Percentiles rank a stretch among this genome's conserved stretches.
Conservation (phyloP, 2,113 vertebrate species). For the Dunckerocampus dactyliophorus region DNA sequence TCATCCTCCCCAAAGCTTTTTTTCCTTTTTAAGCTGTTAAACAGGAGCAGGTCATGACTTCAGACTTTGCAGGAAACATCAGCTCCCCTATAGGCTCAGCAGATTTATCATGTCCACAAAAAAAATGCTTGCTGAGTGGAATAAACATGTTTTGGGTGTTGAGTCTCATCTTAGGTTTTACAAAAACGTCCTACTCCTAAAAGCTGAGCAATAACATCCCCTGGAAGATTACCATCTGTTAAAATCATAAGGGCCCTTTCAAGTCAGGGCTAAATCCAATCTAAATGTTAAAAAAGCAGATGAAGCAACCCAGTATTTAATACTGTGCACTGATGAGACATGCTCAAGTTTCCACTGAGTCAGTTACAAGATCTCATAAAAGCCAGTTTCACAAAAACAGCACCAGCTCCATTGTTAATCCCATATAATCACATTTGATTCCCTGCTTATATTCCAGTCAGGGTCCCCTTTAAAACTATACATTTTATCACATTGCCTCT, state of each 20-base stretch:
- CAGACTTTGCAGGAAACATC: not conserved
- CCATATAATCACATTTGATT: slow-evolving; percentile 24
- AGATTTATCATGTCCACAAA: slow-evolving; percentile 20
- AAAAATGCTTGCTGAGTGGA: slow-evolving; percentile 5
- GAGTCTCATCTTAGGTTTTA: not conserved
- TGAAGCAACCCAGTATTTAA: not conserved
- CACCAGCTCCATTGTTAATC: slow-evolving; percentile 38
- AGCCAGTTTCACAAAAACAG: slow-evolving; percentile 9
- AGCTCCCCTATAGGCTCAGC: slow-evolving; percentile 1
- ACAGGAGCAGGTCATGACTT: not conserved
- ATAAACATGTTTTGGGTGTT: not conserved
- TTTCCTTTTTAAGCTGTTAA: slow-evolving; percentile 18
- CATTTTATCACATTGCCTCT: slow-evolving; percentile 38
- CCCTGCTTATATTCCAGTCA: slow-evolving; percentile 37
- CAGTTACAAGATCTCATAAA: slow-evolving; percentile 28
- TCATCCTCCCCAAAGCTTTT: slow-evolving; percentile 25
- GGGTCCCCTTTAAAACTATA: slow-evolving; percentile 26
- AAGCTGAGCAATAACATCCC: not conserved
- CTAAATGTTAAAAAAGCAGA: not conserved
- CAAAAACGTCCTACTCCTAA: not conserved
- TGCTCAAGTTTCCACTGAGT: slow-evolving; percentile 30
- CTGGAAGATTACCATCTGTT: not conserved
- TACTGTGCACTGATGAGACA: slow-evolving; percentile 26
- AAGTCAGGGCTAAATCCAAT: not conserved
- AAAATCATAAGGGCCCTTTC: not conserved